Evolutionary conservation across 2,797 vertebrate species (phyloP), one percentile per base, ranked within the genome.

Genomic region (Coregonus sp.): DNA sequence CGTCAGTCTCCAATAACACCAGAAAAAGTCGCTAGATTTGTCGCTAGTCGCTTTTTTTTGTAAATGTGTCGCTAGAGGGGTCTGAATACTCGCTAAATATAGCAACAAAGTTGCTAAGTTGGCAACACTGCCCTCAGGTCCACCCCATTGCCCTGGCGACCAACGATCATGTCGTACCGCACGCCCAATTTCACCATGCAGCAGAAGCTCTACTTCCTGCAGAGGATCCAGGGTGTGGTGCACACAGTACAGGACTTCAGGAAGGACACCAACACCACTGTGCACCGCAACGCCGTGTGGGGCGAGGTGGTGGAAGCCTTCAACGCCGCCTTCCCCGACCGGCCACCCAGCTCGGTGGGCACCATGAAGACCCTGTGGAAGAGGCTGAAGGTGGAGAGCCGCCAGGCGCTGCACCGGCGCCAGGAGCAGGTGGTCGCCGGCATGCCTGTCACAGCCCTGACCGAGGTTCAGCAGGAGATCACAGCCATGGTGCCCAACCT

Each of bases 241-340:
- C 86, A 89, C 52, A 84, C 86, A 1, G 87, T 88, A 40, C 87
- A 89, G 83, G 87, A 89, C 80, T 89, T 89, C 74, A 83, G 87
- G 47, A 89, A 89, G 75, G 87, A 89, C 84, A 87, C 86, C 79
- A 87, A 87, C 82, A 85, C 87, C 71, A 89, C 86, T 40, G 86
- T 86, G 70, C 85, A 87, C 77, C 84, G 87, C 47, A 89, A 87
- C 5, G 86, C 86, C 20, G 87, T 86, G 68, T 89, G 87, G 87
- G 83, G 83, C 7, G 86, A 87, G 75, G 84, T 89, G 76, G 84
- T 83, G 5, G 76, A 77, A 71, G 81, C 84, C 35, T 89, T 89
- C 52, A 87, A 89, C 15, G 79, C 81, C 2, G 84, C 87, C 51
- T 89, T 89, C 61, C 87, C 87, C 0, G 84, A 83, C 79, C 77